These are phyloP conservation scores for Plemyria rubiginata DNA, from an alignment of 2,888 invertebrate species.

Conservation along the genomic window DNA sequence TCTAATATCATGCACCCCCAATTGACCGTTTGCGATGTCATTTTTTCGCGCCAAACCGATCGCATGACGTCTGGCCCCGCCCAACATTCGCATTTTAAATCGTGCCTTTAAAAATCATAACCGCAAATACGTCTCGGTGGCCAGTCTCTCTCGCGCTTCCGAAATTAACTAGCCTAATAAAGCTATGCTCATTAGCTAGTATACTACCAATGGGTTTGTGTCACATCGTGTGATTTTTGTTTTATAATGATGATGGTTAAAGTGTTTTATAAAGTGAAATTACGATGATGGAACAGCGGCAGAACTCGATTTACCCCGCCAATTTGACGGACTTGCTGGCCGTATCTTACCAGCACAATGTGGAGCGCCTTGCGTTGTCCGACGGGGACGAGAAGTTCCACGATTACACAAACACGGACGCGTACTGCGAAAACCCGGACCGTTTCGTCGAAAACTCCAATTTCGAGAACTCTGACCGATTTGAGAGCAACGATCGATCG, in stretches of 20 bases:
- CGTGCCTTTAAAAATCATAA: slow-evolving; percentile 68
- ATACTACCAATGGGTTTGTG: slow-evolving; percentile 10
- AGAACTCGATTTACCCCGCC: slow-evolving; percentile 64
- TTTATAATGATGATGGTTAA: background rate
- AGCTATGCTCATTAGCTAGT: slow-evolving; percentile 26
- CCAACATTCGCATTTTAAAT: slow-evolving; percentile 68
- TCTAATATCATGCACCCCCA: slow-evolving; percentile 65
- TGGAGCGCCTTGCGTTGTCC: slow-evolving; percentile 58
- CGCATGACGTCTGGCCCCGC: slow-evolving; percentile 67
- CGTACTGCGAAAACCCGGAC: slow-evolving; percentile 36
- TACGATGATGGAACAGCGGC: slow-evolving; percentile 73
- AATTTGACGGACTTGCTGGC: slow-evolving; percentile 70
- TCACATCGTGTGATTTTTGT: background rate
- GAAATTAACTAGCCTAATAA: slow-evolving; percentile 41
- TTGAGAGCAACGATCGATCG: slow-evolving; percentile 59
- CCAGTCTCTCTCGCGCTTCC: slow-evolving; percentile 54
- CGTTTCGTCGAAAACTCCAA: slow-evolving; percentile 46
- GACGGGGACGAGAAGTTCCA: slow-evolving; percentile 54
- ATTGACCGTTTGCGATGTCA: slow-evolving; percentile 80
- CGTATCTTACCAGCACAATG: slow-evolving; percentile 70
- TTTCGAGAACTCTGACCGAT: slow-evolving; percentile 47
- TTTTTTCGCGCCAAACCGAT: slow-evolving; percentile 79
- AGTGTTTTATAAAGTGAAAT: slow-evolving; percentile 48
- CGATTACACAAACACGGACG: slow-evolving; percentile 46
- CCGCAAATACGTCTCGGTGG: slow-evolving; percentile 63